Evolutionary conservation across 1,140 invertebrate species (phyloP), one percentile per base, ranked within the genome.

Genomic region (Anastrepha ludens): DNA sequence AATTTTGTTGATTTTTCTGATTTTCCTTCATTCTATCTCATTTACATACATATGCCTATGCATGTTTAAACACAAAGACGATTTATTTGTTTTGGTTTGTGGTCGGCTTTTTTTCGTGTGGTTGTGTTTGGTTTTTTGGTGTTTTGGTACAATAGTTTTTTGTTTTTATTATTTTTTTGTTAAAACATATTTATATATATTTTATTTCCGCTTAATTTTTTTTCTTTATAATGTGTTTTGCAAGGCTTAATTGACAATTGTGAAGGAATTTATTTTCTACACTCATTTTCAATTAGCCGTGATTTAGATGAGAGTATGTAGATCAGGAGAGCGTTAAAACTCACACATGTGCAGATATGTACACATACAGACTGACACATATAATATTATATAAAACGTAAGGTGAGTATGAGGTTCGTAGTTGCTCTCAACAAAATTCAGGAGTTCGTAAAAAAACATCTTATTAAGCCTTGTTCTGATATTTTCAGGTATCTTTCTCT

Each of bases 171-270:
- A 1, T 9, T 62, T 15, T 62, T 62, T 17, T 62, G 60, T 62
- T 17, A 4, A 62, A 15, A 62, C 17, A 17, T 62, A 62, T 62
- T 15, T 17, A 62, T 62, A 62, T 17, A 17, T 62, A 65, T 8
- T 2, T 7, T 39, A 1, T 29, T 29, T 29, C 29, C 65, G 20
- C 29, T 29, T 29, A 29, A 29, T 65, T 8, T 67, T 29, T 29
- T 67, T 29, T 67, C 29, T 39, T 39, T 67, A 41, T 39, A 15
- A 67, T 41, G 6, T 81, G 29, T 67, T 15, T 64, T 0, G 0
- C 65, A 39, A 67, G 11, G 65, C 29, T 67, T 67, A 41, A 67
- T 67, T 67, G 65, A 67, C 64, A 65, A 39, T 29, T 65, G 9
- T 39, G 29, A 67, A 67, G 7, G 64, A 67, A 67, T 67, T 13